Evolutionary conservation across 2,888 invertebrate genomes (phyloP).

Genomic region (Drosophila monieri): DNA sequence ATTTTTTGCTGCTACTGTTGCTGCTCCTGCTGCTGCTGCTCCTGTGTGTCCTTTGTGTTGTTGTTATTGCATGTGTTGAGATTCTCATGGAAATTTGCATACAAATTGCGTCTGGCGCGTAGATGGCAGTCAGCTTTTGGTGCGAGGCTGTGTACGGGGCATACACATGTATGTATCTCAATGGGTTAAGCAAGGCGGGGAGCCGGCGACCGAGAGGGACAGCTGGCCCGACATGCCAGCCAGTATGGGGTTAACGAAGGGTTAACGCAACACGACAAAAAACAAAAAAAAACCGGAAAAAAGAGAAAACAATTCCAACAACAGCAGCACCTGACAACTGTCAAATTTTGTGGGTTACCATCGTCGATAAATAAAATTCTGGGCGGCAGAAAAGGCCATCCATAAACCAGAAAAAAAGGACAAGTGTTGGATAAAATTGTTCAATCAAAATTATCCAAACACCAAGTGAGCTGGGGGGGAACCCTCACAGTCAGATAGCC

Average conservation of each 20-base stretch:
- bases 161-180: neutral
- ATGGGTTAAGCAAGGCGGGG: neutral
- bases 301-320: conserved; percentile 18
- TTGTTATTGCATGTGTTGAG: conserved; percentile 74
- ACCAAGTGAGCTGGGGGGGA: neutral
- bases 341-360: conserved; percentile 56
- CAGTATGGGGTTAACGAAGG: conserved; percentile 42
- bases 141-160: conserved; percentile 1
- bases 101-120: conserved; percentile 81
- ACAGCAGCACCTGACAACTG: conserved; percentile 56
- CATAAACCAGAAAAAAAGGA: too few species aligned
- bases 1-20: conserved; percentile 33
- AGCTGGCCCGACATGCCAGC: conserved; percentile 35
- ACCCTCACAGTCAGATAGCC: neutral
- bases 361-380: conserved; percentile 63
- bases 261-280: conserved; percentile 43
- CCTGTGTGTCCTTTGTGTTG: conserved; percentile 46
- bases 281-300: neutral
- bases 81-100: conserved; percentile 82
- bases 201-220: conserved; percentile 17
- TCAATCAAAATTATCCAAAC: conserved; percentile 1
- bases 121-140: conserved; percentile 49
- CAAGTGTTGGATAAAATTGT: neutral
- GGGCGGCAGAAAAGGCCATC: too few species aligned
- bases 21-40: conserved; percentile 30